Base-by-base conservation (phyloP, 1,140 invertebrate species). In the Trissolcus basalis region DNA sequence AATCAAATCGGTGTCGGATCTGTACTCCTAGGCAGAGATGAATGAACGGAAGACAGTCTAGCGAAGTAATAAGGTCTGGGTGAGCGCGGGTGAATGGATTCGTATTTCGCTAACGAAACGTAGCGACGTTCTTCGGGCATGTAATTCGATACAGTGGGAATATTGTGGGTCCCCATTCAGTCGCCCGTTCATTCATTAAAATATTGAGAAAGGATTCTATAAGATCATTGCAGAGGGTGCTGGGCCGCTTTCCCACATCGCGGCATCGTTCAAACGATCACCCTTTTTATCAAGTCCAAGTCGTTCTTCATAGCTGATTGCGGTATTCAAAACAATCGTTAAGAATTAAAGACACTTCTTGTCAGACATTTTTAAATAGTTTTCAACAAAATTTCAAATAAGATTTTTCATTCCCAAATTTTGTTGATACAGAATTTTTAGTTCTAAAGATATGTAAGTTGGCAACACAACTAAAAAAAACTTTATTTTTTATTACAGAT, bases 91-190 rank as follows among this genome's bases (percentile, higher is more conserved):
- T 80, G 81, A 84, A 84, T 83, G 82, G 80, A 82, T 76, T 78
- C 72, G 70, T 80, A 80, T 81, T 79, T 73, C 77, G 63, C 65
- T 36, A 69, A 80, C 71, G 74, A 82, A 72, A 77, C 68, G 68
- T 77, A 49, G 59, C 50, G 60, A 72, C 72, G 75, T 79, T 73
- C 68, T 43, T 55, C 58, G 50, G 19, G 61, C 70, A 50, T 78
- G 86, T 83, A 87, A 87, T 81, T 86, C 77, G 85, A 88, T 86
- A 82, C 85, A 87, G 86, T 87, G 86, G 86, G 86, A 88, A 86
- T 27, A 27, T 85, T 74, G 67, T 81, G 81, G 74, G 80, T 82
- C 74, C 76, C 75, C 80, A 85, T 87, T 87, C 80, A 86, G 60
- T 49, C 63, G 54, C 67, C 15, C 51, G 55, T 78, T 82, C 80